phyloP scores from a whole-genome alignment of 2,888 invertebrate species.

The Caenorhabditis wallacei region DNA sequence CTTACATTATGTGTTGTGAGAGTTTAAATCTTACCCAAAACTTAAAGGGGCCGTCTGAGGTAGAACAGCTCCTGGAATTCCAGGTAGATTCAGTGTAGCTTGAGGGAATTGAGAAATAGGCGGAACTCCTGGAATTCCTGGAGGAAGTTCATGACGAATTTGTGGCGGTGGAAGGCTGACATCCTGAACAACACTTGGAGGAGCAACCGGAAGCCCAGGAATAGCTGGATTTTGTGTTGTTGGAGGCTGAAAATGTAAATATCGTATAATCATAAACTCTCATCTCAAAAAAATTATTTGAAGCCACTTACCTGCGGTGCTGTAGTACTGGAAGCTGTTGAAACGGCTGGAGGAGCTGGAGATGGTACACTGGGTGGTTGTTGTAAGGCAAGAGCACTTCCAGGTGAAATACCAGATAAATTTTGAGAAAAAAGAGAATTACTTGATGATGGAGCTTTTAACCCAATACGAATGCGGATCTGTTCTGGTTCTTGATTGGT shows the following conservation, averaged over 20 bases:
- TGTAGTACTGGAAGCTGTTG: not conserved
- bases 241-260: not conserved
- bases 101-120: slow-evolving; percentile 6
- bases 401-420: slow-evolving; percentile 34
- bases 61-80: slow-evolving; percentile 3
- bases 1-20: too few species aligned
- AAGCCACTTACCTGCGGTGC: not conserved
- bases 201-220: not conserved
- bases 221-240: not conserved
- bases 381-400: not conserved
- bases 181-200: slow-evolving; percentile 26
- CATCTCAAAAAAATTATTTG: too few species aligned
- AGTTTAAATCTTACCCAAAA: slow-evolving; percentile 27
- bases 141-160: slow-evolving; percentile 38
- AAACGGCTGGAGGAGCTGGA: not conserved
- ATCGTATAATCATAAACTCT: not conserved
- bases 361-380: not conserved
- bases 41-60: not conserved
- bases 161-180: slow-evolving; percentile 55
- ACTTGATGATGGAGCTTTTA: slow-evolving; percentile 38
- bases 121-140: slow-evolving; percentile 52
- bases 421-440: not conserved
- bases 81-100: slow-evolving; percentile 12
- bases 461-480: slow-evolving; percentile 60
- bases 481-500: slow-evolving; percentile 38